These are phyloP conservation scores for Argopecten irradians DNA, from an alignment of 1,140 invertebrate genomes.

Conservation along the genomic window DNA sequence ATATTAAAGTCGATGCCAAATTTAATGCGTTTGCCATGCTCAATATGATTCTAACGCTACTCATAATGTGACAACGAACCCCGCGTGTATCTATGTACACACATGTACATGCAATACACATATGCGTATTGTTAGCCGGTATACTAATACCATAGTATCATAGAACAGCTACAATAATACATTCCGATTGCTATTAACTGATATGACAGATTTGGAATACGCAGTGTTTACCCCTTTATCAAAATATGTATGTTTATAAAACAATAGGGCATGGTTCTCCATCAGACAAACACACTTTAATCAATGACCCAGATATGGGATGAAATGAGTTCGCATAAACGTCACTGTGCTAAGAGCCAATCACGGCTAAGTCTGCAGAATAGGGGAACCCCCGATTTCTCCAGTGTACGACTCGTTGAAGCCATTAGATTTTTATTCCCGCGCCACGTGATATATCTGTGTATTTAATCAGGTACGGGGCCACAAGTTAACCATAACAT, in stretches of 20 bases:
- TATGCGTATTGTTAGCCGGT: neutral
- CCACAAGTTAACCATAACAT: neutral
- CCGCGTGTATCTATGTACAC: neutral
- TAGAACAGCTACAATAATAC: neutral
- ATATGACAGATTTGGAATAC: neutral
- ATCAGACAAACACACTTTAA: neutral
- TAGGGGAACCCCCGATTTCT: neutral
- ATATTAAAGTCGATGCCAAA: too few species aligned
- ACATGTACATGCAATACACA: neutral
- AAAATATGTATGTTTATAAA: neutral
- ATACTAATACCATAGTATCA: neutral
- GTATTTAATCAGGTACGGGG: neutral
- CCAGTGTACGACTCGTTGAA: neutral
- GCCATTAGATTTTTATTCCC: neutral
- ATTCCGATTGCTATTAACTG: neutral
- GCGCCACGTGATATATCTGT: constrained; percentile 14
- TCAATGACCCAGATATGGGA: neutral
- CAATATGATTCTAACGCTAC: neutral
- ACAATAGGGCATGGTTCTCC: neutral
- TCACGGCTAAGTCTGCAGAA: neutral
- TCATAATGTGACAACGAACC: neutral
- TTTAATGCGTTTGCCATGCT: too few species aligned
- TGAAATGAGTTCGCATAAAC: neutral
- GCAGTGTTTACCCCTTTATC: neutral
- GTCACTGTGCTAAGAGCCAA: neutral